Conservation (phyloP, 2,888 invertebrate species). For the Bembecia ichneumoniformis region DNA sequence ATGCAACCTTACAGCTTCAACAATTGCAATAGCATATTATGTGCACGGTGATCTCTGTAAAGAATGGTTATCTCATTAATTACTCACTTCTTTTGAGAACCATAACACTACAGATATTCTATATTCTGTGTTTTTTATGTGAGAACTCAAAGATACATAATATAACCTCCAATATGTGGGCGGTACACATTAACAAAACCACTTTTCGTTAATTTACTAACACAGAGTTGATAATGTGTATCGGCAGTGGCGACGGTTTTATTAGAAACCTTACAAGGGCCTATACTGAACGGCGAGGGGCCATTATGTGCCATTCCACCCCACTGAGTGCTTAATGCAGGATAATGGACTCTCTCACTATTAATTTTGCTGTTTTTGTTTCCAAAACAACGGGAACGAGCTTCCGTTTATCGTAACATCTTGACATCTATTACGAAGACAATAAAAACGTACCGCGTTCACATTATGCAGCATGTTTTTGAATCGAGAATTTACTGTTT, state of each 20-base stretch:
- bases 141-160: neutral
- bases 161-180: neutral
- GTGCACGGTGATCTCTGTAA: too few species aligned
- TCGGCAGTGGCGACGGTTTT: slow-evolving; percentile 40
- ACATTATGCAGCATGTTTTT: neutral
- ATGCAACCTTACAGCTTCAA: too few species aligned
- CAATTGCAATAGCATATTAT: too few species aligned
- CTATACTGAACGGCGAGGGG: slow-evolving; percentile 26
- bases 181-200: neutral
- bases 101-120: too few species aligned
- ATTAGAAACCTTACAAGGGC: slow-evolving; percentile 45
- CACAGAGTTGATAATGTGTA: slow-evolving; percentile 6
- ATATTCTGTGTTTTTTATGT: too few species aligned
- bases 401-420: slow-evolving; percentile 14
- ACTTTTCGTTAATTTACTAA: slow-evolving; percentile 6
- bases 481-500: too few species aligned
- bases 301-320: slow-evolving; percentile 50
- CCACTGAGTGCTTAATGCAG: slow-evolving; percentile 60
- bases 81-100: too few species aligned
- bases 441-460: neutral
- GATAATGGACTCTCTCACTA: slow-evolving; percentile 61
- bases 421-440: neutral
- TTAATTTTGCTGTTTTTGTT: slow-evolving; percentile 55
- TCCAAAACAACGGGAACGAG: slow-evolving; percentile 37
- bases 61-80: too few species aligned